Evolutionary conservation across 2,888 invertebrate species (phyloP).

Genomic region (Myopa testacea): DNA sequence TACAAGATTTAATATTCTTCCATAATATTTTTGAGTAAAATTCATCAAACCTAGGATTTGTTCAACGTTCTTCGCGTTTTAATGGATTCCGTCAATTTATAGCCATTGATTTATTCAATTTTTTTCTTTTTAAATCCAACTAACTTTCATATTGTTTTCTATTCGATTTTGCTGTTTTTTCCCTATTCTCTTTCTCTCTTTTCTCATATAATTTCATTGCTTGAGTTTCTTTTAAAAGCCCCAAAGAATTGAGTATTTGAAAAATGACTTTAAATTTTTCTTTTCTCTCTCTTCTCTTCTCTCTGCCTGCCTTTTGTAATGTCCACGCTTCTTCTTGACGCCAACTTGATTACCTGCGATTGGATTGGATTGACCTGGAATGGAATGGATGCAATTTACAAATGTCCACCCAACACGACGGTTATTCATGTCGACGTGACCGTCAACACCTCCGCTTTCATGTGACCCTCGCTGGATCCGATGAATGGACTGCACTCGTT

Average conservation of each 20-base stretch:
- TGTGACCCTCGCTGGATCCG: neutral
- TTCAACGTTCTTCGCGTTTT: neutral
- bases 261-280: neutral
- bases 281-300: neutral
- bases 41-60: neutral
- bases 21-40: too few relatives aligned
- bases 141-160: too few relatives aligned
- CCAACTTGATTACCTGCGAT: constrained; percentile 20
- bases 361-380: constrained; percentile 8
- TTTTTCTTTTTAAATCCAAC: too few relatives aligned
- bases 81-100: too few relatives aligned
- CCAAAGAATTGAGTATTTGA: neutral
- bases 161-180: neutral
- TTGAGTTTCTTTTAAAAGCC: neutral
- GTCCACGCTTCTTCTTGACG: neutral
- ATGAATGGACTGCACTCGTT: constrained; percentile 1
- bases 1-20: too few relatives aligned
- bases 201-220: neutral
- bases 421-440: constrained; percentile 11
- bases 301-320: neutral
- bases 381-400: constrained; percentile 25
- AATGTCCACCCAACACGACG: constrained; percentile 18
- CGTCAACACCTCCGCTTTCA: neutral
- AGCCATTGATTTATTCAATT: too few relatives aligned
- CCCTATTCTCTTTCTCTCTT: neutral